Base-by-base conservation (phyloP, 2,888 invertebrate species). In the Volucella inanis region DNA sequence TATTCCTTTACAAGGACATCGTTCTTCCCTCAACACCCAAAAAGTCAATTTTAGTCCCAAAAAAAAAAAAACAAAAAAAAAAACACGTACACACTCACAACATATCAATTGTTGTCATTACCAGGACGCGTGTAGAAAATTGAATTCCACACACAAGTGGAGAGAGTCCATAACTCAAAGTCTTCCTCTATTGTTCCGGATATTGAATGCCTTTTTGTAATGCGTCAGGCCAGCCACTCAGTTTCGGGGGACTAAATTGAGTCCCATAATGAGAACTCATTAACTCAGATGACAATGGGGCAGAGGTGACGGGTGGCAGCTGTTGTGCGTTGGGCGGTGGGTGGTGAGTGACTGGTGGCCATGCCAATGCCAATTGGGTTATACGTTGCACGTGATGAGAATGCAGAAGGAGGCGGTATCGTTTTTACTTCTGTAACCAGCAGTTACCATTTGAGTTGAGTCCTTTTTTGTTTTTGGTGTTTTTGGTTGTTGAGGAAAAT, bases 261-360 rank as follows among this genome's bases (percentile, higher is more conserved):
- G 79, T 84, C 79, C n/a, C 80, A 76, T 79, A 84, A 84, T 80
- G 80, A 75, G 75, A 84, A 41, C 80, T 80, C 75, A 84, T 84
- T 75, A 76, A 70, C 75, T 79, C 57, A 79, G 67, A 64, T 71
- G 84, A 84, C 61, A 67, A 80, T 70, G 71, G 54, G 54, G 80
- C 71, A 71, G 72, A 75, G 71, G 65, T 59, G 54, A 47, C 39
- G 12, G 55, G 65, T 14, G 50, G 55, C 62, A 45, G 64, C 18
- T 22, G 22, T 22, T 22, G 22, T 22, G 4, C 4, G 22, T 22
- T 22, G 22, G 22, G 22, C 3, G 22, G 3, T 22, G 22, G 22
- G 22, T 22, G 22, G 3, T 3, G 1, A 3, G 3, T 22, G 22
- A 22, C 22, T 22, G 22, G 22, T 22, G 22, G 22, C 22, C 22